Conservation (phyloP, 1,140 invertebrate species). For the Andrena cerasifolii region DNA sequence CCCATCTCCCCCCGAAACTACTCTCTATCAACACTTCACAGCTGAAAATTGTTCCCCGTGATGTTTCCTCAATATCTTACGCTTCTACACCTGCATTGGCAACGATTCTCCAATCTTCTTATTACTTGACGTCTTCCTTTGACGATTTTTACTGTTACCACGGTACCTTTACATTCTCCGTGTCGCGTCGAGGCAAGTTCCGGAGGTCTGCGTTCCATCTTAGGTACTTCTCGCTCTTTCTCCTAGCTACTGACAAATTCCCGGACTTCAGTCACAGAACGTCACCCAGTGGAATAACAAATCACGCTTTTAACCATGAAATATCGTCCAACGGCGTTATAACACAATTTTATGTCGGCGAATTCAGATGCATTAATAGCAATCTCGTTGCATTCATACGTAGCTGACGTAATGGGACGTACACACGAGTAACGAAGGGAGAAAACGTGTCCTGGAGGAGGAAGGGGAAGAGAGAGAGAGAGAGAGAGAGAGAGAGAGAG, state of each 20-base stretch:
- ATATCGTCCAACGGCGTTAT: conserved; percentile 38
- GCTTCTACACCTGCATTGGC: too few relatives aligned
- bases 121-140: too few relatives aligned
- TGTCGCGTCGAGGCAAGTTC: too few relatives aligned
- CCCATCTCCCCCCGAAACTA: too few relatives aligned
- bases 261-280: conserved; percentile 25
- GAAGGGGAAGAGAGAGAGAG: not conserved
- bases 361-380: conserved; percentile 65
- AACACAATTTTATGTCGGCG: conserved; percentile 57
- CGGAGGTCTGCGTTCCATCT: too few relatives aligned
- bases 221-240: not conserved
- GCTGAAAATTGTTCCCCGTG: too few relatives aligned
- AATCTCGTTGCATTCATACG: conserved; percentile 69
- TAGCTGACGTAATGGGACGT: conserved; percentile 68
- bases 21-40: too few relatives aligned
- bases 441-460: conserved; percentile 15
- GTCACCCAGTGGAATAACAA: conserved; percentile 55
- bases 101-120: too few relatives aligned
- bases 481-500: too few relatives aligned
- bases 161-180: too few relatives aligned
- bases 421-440: conserved; percentile 2
- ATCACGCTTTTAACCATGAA: conserved; percentile 62
- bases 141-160: too few relatives aligned
- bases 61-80: too few relatives aligned
- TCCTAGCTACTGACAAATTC: conserved; percentile 9